Evolutionary conservation across 2,888 invertebrate species (phyloP).

Genomic region (Spodoptera picta): DNA sequence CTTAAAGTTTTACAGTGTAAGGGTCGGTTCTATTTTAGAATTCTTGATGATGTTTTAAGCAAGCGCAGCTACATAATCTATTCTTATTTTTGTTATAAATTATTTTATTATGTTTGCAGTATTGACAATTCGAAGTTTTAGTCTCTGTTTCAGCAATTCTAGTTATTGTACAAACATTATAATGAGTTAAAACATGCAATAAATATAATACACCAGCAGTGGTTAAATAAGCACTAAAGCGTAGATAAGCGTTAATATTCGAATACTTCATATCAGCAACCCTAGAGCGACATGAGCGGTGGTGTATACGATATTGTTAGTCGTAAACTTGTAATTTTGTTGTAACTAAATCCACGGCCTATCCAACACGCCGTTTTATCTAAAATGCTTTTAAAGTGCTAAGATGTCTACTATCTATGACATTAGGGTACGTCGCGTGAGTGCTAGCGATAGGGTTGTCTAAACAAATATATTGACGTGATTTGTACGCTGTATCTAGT

Average conservation of each 20-base stretch:
- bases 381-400: constrained; percentile 83
- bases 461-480: constrained; percentile 76
- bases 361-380: constrained; percentile 78
- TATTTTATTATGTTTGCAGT: no score
- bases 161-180: no score
- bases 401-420: constrained; percentile 70
- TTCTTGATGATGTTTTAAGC: no score
- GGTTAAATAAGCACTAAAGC: no score
- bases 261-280: constrained; percentile 37
- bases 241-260: neutral
- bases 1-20: no score
- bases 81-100: no score
- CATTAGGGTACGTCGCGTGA: constrained; percentile 58
- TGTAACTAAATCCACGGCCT: constrained; percentile 79
- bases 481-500: constrained; percentile 75
- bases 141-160: no score
- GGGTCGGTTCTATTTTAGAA: no score
- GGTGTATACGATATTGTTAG: constrained; percentile 76
- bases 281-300: constrained; percentile 65
- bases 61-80: no score
- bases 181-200: no score
- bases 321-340: constrained; percentile 85
- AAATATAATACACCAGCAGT: no score
- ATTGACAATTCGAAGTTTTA: no score
- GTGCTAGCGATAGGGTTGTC: constrained; percentile 62